These are phyloP conservation scores for Neomonachus schauinslandi DNA, from an alignment of 2,113 vertebrate genomes.

Conservation along the genomic window DNA sequence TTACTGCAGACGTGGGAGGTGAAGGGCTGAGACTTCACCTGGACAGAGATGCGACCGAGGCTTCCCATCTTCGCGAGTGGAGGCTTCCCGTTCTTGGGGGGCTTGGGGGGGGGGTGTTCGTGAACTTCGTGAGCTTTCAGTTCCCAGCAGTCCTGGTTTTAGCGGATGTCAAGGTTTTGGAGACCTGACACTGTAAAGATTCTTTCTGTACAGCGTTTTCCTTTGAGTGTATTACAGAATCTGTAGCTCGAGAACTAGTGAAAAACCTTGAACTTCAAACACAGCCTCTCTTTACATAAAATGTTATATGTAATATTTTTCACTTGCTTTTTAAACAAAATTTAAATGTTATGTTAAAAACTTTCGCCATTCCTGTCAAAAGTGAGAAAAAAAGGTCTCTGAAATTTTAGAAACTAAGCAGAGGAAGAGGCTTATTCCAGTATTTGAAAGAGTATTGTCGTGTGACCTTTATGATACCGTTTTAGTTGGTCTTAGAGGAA, in stretches of 20 bases:
- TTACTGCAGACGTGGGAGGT: not conserved
- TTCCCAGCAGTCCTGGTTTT: not conserved
- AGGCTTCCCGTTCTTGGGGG: not conserved
- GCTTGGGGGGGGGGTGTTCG: not conserved
- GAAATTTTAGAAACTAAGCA: slow-evolving; percentile 35
- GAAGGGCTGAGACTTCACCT: not conserved
- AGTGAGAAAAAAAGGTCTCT: not conserved
- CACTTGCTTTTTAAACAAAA: not conserved
- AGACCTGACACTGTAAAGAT: slow-evolving; percentile 8
- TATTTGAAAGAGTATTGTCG: not conserved
- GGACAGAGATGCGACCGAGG: not conserved
- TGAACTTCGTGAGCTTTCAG: slow-evolving; percentile 43
- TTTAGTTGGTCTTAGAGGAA: slow-evolving; percentile 47
- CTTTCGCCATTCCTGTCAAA: not conserved
- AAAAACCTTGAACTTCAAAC: slow-evolving; percentile 54
- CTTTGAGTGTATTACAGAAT: not conserved
- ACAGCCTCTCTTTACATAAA: not conserved
- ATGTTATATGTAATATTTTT: not conserved
- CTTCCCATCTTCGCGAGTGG: not conserved
- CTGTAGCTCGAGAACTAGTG: not conserved
- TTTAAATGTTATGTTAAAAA: not conserved
- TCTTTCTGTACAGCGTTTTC: slow-evolving; percentile 26
- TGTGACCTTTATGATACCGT: not conserved
- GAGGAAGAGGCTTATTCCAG: not conserved
- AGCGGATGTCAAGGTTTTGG: slow-evolving; percentile 36